These are phyloP conservation scores for Metellina segmentata DNA, from an alignment of 2,888 invertebrate species.

Conservation along the genomic window DNA sequence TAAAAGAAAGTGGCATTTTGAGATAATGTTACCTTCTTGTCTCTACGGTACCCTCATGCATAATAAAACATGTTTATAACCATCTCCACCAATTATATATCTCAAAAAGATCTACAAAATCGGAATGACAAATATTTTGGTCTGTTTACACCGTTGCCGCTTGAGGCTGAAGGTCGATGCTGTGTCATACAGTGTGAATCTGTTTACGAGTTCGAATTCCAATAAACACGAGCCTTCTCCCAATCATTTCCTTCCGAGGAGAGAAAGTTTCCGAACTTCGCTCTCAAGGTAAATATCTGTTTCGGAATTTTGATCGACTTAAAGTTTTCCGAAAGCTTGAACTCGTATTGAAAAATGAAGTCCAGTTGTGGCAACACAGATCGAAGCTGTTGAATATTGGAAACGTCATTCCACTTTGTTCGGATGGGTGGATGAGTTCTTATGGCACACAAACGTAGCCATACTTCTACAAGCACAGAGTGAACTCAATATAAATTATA, in stretches of 20 bases:
- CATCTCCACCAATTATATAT: neutral
- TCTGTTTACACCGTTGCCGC: neutral
- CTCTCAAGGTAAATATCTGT: constrained; percentile 27
- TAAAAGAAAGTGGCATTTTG: too few species aligned
- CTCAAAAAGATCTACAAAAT: neutral
- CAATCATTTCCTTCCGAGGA: constrained; percentile 8
- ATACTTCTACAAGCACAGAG: too few species aligned
- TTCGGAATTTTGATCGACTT: constrained; percentile 26
- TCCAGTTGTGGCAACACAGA: neutral
- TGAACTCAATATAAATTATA: too few species aligned
- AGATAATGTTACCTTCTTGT: too few species aligned
- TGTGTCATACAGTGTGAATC: neutral
- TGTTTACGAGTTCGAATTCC: constrained; percentile 41
- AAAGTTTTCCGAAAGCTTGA: neutral
- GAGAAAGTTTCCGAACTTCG: constrained; percentile 22
- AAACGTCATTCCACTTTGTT: too few species aligned
- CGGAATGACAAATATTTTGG: neutral
- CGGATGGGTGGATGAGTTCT: too few species aligned
- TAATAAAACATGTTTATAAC: neutral
- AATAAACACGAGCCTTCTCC: constrained; percentile 26
- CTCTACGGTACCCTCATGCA: neutral
- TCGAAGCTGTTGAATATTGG: neutral
- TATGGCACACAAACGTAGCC: too few species aligned
- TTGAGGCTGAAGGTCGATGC: constrained; percentile 7
- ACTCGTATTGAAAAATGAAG: neutral